Evolutionary conservation across 2,797 vertebrate genomes (phyloP), one percentile per base, ranked within the genome.

Genomic region (Peromyscus melanophrys): DNA sequence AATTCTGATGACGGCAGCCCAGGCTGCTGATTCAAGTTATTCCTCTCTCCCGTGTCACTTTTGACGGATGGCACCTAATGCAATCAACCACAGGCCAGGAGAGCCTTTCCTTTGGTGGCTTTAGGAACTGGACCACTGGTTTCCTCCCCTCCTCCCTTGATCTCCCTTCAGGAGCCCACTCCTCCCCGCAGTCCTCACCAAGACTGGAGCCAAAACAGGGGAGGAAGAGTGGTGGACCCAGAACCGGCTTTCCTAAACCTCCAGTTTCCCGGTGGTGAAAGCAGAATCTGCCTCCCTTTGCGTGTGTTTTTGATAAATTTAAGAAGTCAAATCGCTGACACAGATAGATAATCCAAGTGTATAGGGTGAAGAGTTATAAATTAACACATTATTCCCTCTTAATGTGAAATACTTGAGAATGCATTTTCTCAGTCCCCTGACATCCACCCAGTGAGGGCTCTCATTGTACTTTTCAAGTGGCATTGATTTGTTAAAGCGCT

Each of bases 401-500:
- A 99, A 99, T 99, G 99, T 99, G 99, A 99, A 99, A 99, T 99
- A 99, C 99, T 99, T 99, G 99, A 99, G 99, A 99, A 99, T 99
- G 99, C 99, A 99, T 99, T 99, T 99, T 99, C 98, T 98, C 52
- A 25, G 98, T 99, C 99, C 99, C 99, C 97, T 99, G 99, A 99
- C 99, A 99, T 99, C 99, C 98, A 99, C 99, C 99, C 99, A 99
- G 99, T 99, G 99, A 99, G 99, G 99, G 99, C 99, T 99, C 89
- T 93, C 99, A 99, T 99, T 99, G 99, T 99, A 99, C 99, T 99
- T 99, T 99, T 99, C 99, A 99, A 99, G 99, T 99, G 99, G 99
- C 99, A 99, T 99, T 99, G 99, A 99, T 99, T 99, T 99, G 99
- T 99, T 99, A 99, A 99, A 99, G 99, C 99, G 99, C 99, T 99